Evolutionary conservation across 2,888 invertebrate species (phyloP), one percentile per base, ranked within the genome.

Genomic region (Dynastes grantii): DNA sequence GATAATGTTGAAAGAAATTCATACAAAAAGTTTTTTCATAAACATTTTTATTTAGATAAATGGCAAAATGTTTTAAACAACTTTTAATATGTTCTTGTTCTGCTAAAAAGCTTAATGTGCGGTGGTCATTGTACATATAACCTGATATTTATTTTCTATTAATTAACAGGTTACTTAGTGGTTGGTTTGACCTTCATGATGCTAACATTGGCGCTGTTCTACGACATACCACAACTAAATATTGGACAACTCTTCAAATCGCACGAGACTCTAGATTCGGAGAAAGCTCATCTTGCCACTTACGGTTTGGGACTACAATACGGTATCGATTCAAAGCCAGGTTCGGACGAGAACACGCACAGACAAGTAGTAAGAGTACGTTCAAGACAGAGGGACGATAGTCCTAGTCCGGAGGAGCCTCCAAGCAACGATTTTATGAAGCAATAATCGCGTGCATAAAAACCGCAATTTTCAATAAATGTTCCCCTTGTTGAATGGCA

Each of bases 191-290:
- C 95, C 22, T 94, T 94, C 89, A 93, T 96, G 91, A 95, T 97
- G 95, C 90, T 96, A 83, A 92, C 94, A 13, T 89, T 97, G 85
- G 95, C 95, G 1, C 94, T 96, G 37, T 94, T 96, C 90, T 96
- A 96, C 89, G 96, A 96, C 88, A 95, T 97, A 83, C 97, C 97
- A 3, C 95, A 97, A 89, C 90, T 97, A 84, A 96, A 97, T 89
- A 89, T 97, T 79, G 95, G 95, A 82, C 91, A 94, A 80, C 92
- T 95, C 63, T 96, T 96, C 88, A 93, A 79, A 70, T 91, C 94
- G 81, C 49, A 93, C 11, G 78, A 65, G 22, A 70, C 73, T 61
- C 40, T 77, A 51, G 64, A 93, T 85, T 92, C 93, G 0, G 94
- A 94, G 87, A 94, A 94, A 87, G 91, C 93, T 86, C 90, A 93